A percentile compares a stretch with the other conserved stretches of the same genome.
phyloP scores from a whole-genome alignment of 2,888 invertebrate genomes.

The Mesorhabditis sp. region DNA sequence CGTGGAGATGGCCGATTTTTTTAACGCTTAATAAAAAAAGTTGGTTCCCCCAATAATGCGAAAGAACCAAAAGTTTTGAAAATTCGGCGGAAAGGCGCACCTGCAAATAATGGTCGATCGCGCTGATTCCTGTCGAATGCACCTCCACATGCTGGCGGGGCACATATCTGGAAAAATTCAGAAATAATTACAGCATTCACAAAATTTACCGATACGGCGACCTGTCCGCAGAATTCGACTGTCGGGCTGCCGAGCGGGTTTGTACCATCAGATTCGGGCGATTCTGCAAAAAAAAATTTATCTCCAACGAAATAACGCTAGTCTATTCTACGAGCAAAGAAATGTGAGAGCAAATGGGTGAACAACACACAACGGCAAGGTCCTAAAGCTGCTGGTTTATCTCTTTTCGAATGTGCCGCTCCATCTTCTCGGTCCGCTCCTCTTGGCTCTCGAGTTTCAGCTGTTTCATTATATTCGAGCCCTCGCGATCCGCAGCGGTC shows the following conservation, averaged over 20 bases:
- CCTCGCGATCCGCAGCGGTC: conserved; percentile 41
- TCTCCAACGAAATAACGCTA: no score
- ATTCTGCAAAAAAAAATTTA: no score
- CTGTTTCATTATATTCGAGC: conserved; percentile 31
- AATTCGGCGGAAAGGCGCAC: not conserved
- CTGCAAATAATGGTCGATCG: conserved; percentile 32
- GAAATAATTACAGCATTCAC: not conserved
- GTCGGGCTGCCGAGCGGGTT: not conserved
- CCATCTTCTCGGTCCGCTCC: conserved; percentile 20
- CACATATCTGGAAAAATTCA: not conserved
- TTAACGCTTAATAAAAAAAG: no score
- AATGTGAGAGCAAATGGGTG: no score
- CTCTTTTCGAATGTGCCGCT: conserved; percentile 30
- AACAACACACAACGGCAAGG: no score
- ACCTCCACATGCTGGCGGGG: not conserved
- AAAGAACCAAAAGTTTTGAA: no score
- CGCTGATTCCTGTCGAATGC: conserved; percentile 16
- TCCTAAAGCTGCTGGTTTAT: no score
- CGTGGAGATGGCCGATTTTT: no score
- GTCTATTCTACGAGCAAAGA: no score
- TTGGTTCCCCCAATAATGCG: no score
- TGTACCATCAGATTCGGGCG: not conserved
- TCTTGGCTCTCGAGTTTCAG: conserved; percentile 32
- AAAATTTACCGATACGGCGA: not conserved
- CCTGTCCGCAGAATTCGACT: not conserved